Base-by-base conservation (phyloP, 2,888 invertebrate species). In the Monochamus alternatus region DNA sequence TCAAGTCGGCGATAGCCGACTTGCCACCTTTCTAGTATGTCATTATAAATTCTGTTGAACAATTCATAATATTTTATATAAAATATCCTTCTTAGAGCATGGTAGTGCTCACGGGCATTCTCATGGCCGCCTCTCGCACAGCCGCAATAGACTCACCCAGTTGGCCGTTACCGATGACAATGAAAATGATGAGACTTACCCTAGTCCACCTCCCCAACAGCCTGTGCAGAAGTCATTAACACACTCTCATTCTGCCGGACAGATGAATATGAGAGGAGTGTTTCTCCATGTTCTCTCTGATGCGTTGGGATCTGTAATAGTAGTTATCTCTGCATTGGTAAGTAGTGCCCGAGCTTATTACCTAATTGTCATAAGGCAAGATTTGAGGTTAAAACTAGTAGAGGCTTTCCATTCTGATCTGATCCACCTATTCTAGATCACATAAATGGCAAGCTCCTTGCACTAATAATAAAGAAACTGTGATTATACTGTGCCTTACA, bases 261-360 rank as follows among this genome's bases (percentile, higher is more conserved):
- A 98, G 87, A 95, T 99, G 95, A 99, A 99, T 88, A 99, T 99
- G 98, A 94, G 97, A 72, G 99, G 98, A n/a, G 99, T 99, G n/a
- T 99, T 99, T 89, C 91, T 99, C 72, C 99, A 99, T 88, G 95
- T 99, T 4, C 89, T 99, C 52, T 98, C 98, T 65, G 99, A 99
- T 90, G 99, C 99, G 30, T 90, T 99, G 65, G 99, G 99, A 70
- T 97, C 97, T 0, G 92, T 97, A 1, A 96, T 98, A 82, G 98
- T 98, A 10, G 95, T 97, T 62, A 92, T 95, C 64, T 97, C 97
- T 72, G 97, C 98, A 7, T 79, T 84, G 75, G 86, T 85, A 79
- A 81, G 83, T 78, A 63, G 22, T 7, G 38, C 4, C 7, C 5
- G 5, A 14, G n/a, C 12, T 44, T 62, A 67, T 60, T 8, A 12